A percentile compares a stretch with the other conserved stretches of the same genome.
These are phyloP conservation scores for Plemyria rubiginata DNA, from an alignment of 2,888 invertebrate genomes.

Conservation along the genomic window DNA sequence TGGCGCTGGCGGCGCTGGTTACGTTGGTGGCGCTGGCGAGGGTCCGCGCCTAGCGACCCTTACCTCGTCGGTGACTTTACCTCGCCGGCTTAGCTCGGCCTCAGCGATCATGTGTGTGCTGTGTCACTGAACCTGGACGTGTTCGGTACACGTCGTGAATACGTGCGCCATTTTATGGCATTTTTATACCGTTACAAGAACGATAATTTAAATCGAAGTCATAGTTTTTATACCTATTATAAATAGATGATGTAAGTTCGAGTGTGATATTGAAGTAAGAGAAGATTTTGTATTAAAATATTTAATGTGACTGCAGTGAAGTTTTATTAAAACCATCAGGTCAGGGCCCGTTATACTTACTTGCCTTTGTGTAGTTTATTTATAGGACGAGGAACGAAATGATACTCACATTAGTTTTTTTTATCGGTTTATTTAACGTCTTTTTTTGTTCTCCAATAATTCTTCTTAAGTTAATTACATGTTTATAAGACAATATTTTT, in stretches of 20 bases:
- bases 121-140: constrained; percentile 68
- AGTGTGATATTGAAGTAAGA: constrained; percentile 84
- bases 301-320: constrained; percentile 59
- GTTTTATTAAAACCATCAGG: constrained; percentile 39
- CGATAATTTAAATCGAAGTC: constrained; percentile 83
- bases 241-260: constrained; percentile 84
- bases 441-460: constrained; percentile 83
- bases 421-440: constrained; percentile 85
- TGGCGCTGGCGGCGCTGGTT: constrained; percentile 42
- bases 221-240: constrained; percentile 84
- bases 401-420: constrained; percentile 74
- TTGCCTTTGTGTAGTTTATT: constrained; percentile 17
- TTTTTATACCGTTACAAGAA: constrained; percentile 77
- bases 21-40: constrained; percentile 46
- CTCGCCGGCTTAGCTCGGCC: constrained; percentile 42
- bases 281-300: constrained; percentile 80
- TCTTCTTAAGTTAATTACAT: constrained; percentile 84
- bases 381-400: constrained; percentile 50
- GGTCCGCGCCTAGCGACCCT: constrained; percentile 44
- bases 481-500: constrained; percentile 84
- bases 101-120: constrained; percentile 68
- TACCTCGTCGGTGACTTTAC: background rate
- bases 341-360: background rate
- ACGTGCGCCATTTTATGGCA: constrained; percentile 72
- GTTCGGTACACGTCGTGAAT: constrained; percentile 73